Percentiles rank a stretch among this genome's conserved stretches.
These are phyloP conservation scores for Eudasyphora cyanicolor DNA, from an alignment of 2,888 invertebrate genomes.

Conservation along the genomic window DNA sequence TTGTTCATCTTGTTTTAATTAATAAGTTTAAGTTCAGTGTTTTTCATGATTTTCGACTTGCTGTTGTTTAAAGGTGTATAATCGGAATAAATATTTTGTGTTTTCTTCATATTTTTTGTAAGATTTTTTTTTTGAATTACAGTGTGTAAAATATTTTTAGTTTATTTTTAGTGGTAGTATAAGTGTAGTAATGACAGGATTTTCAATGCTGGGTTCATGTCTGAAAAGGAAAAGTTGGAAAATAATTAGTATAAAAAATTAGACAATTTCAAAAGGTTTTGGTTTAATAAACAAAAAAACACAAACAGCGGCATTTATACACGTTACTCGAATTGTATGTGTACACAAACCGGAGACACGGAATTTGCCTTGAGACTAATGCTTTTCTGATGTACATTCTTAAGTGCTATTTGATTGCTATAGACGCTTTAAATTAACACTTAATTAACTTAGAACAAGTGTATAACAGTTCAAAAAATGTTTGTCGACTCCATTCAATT, in stretches of 20 bases:
- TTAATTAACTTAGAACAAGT: too few relatives aligned
- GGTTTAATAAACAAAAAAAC: too few relatives aligned
- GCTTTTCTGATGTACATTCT: too few relatives aligned
- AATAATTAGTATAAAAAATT: slow-evolving; percentile 63
- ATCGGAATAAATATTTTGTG: slow-evolving; percentile 68
- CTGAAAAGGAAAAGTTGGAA: slow-evolving; percentile 64
- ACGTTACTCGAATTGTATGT: too few relatives aligned
- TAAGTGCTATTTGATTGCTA: too few relatives aligned
- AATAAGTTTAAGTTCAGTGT: slow-evolving; percentile 59
- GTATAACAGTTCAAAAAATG: too few relatives aligned
- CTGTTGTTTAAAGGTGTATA: slow-evolving; percentile 63
- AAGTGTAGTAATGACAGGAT: slow-evolving; percentile 60
- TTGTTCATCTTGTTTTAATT: slow-evolving; percentile 57
- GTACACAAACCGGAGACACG: too few relatives aligned
- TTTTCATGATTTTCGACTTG: slow-evolving; percentile 31
- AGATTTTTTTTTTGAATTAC: slow-evolving; percentile 63
- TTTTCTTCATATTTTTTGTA: slow-evolving; percentile 61
- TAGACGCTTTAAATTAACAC: too few relatives aligned
- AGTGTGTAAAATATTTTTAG: slow-evolving; percentile 62
- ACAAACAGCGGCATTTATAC: too few relatives aligned
- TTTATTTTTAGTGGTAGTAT: slow-evolving; percentile 6
- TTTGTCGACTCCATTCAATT: too few relatives aligned
- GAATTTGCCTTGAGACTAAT: too few relatives aligned
- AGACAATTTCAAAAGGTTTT: slow-evolving; percentile 43
- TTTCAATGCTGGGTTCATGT: slow-evolving; percentile 70